These are phyloP conservation scores for Saimiri boliviensis DNA, from an alignment of 2,113 vertebrate species.

Conservation along the genomic window DNA sequence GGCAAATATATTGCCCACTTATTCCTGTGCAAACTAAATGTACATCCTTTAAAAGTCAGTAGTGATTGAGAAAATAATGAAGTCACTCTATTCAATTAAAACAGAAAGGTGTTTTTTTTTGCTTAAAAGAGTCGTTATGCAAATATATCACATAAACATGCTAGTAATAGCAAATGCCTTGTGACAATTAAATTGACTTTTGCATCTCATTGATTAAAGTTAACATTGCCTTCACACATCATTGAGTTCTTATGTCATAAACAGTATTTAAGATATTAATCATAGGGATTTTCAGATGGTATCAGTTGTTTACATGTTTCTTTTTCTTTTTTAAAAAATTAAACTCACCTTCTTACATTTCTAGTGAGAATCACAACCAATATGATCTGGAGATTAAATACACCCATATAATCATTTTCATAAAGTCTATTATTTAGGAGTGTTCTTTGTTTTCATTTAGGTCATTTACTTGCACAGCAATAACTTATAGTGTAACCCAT, in stretches of 20 bases:
- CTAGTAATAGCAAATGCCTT: constrained; percentile 36
- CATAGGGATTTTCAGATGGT: constrained; percentile 10
- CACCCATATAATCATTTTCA: constrained; percentile 56
- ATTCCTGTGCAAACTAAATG: constrained; percentile 31
- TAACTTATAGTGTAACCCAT: constrained; percentile 6
- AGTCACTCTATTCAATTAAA: constrained; percentile 54
- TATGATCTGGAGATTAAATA: constrained; percentile 59
- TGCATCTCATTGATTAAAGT: constrained; percentile 59
- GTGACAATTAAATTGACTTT: constrained; percentile 59
- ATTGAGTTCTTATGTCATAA: constrained; percentile 54
- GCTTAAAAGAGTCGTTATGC: constrained; percentile 67
- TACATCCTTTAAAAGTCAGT: constrained; percentile 46
- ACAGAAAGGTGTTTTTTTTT: constrained; percentile 67
- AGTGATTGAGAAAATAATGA: constrained; percentile 64
- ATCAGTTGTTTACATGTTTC: not conserved
- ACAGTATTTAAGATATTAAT: constrained; percentile 61
- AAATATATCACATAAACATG: constrained; percentile 52
- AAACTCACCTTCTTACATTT: not conserved
- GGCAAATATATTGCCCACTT: not conserved
- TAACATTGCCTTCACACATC: constrained; percentile 59
- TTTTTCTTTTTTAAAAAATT: not conserved
- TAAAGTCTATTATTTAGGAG: constrained; percentile 52
- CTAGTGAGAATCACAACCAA: constrained; percentile 28
- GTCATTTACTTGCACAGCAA: constrained; percentile 53
- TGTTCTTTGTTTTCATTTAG: constrained; percentile 23